phyloP scores from a whole-genome alignment of 2,797 vertebrate species.

The Antennarius maculatus region DNA sequence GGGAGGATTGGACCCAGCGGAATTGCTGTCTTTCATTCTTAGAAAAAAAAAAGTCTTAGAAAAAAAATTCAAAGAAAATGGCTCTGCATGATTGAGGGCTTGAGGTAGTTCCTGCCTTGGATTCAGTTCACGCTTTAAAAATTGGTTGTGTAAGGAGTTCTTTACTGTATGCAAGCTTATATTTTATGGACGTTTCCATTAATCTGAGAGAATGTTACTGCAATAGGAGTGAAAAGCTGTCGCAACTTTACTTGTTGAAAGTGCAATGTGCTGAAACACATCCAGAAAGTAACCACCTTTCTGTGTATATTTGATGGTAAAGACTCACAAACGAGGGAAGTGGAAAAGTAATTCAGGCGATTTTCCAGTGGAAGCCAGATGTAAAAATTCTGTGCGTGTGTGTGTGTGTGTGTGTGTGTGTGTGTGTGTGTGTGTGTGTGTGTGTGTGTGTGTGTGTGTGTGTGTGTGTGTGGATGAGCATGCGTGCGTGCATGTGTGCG shows the following conservation, averaged over 20 bases:
- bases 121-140: conserved; percentile 55
- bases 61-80: conserved; percentile 72
- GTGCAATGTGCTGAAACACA: conserved; percentile 56
- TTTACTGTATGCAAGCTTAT: conserved; percentile 60
- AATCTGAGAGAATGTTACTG: conserved; percentile 56
- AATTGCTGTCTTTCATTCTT: conserved; percentile 75
- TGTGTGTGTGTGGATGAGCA: no score
- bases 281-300: conserved; percentile 26
- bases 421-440: no score
- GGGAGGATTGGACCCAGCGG: conserved; percentile 77
- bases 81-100: conserved; percentile 53
- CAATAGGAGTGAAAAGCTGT: conserved; percentile 53
- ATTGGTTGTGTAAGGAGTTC: conserved; percentile 53
- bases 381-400: conserved; percentile 25
- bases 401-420: no score
- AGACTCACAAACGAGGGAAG: conserved; percentile 38
- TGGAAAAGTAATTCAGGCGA: conserved; percentile 48
- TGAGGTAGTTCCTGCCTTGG: conserved; percentile 53
- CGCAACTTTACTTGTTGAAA: conserved; percentile 59
- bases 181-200: conserved; percentile 66
- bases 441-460: no score
- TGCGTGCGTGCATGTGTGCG: no score
- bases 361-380: conserved; percentile 37
- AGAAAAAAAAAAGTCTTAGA: conserved; percentile 49
- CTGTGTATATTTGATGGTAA: conserved; percentile 24